phyloP scores from a whole-genome alignment of 2,888 invertebrate genomes.

The Falcaria lacertinaria region DNA sequence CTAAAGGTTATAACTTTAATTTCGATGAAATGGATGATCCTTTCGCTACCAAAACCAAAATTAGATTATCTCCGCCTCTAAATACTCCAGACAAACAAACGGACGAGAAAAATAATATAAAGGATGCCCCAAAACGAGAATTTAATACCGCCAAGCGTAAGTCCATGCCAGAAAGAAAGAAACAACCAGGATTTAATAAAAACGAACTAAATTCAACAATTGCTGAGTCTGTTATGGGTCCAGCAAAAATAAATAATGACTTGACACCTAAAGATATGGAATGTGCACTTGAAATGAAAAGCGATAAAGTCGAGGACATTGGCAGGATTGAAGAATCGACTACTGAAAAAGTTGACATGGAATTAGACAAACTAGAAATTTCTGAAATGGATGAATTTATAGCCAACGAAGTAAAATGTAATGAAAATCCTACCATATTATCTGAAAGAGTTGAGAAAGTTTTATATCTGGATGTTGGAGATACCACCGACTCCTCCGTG shows the following conservation, averaged over 20 bases:
- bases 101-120: constrained; percentile 13
- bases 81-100: constrained; percentile 22
- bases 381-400: not conserved
- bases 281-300: not conserved
- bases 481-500: not conserved
- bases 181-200: constrained; percentile 23
- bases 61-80: constrained; percentile 48
- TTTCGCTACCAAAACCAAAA: constrained; percentile 60
- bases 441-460: not conserved
- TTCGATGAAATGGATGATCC: constrained; percentile 66
- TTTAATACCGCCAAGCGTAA: constrained; percentile 37
- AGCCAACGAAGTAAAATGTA: not conserved
- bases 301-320: not conserved
- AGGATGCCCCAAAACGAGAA: constrained; percentile 20
- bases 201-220: constrained; percentile 40
- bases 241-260: constrained; percentile 4
- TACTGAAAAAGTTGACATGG: not conserved
- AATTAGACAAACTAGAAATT: constrained; percentile 1
- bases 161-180: constrained; percentile 42
- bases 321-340: not conserved
- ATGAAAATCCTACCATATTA: not conserved
- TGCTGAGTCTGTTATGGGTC: constrained; percentile 11
- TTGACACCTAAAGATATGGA: not conserved
- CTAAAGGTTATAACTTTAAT: constrained; percentile 62
- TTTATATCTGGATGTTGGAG: not conserved